phyloP scores from a whole-genome alignment of 64 coral and sea anemone genomes.

The Montipora foliosa region DNA sequence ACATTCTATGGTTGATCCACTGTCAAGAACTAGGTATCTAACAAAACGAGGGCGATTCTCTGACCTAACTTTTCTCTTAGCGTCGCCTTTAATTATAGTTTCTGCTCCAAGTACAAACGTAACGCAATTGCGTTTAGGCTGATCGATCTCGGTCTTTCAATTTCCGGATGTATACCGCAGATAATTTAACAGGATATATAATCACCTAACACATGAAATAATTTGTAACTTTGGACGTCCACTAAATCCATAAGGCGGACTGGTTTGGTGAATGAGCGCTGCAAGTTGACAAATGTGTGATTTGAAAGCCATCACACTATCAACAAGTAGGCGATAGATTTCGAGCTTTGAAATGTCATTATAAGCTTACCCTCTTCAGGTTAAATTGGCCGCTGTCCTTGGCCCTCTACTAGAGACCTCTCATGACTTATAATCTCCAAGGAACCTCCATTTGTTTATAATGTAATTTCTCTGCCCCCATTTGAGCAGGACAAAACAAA shows the following conservation, averaged over 20 bases:
- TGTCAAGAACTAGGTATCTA: background rate
- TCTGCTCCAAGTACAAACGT: constrained; percentile 36
- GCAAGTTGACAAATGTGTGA: constrained; percentile 54
- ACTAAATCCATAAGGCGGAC: constrained; percentile 6
- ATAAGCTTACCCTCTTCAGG: constrained; percentile 24
- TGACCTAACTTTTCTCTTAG: constrained; percentile 25
- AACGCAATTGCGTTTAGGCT: constrained; percentile 23
- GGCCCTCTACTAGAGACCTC: background rate
- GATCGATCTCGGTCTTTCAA: constrained; percentile 14
- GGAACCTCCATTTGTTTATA: constrained; percentile 49
- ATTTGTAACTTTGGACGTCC: constrained; percentile 17
- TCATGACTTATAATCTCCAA: constrained; percentile 36
- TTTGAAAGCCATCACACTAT: constrained; percentile 33
- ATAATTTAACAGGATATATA: constrained; percentile 61
- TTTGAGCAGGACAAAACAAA: constrained; percentile 56
- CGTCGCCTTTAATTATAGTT: constrained; percentile 15
- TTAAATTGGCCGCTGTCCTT: constrained; percentile 27
- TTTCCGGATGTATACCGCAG: constrained; percentile 50
- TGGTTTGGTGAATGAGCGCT: constrained; percentile 17
- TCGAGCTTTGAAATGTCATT: constrained; percentile 9
- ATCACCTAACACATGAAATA: constrained; percentile 43
- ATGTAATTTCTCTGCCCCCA: constrained; percentile 38
- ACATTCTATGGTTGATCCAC: background rate
- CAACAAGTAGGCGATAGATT: constrained; percentile 32
- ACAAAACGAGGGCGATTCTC: constrained; percentile 11